Evolutionary conservation across 2,797 vertebrate species (phyloP), one percentile per base, ranked within the genome.

Genomic region (Alfaro cultratus): DNA sequence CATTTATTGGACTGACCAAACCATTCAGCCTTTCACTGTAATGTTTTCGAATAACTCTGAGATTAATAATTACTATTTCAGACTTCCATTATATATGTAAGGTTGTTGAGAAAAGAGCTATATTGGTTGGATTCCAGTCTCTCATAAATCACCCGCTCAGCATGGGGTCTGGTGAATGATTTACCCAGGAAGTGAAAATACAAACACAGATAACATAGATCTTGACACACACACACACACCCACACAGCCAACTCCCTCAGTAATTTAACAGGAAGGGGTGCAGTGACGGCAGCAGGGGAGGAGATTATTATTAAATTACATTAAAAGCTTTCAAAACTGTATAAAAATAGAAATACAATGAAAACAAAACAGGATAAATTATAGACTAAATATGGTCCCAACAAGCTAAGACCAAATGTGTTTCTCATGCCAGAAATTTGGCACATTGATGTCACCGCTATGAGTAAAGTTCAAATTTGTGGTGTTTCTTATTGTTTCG

Each of bases 171-270:
- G 79, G 34, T 79, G 70, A 51, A 67, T 93, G 82, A 92, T 85
- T 94, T 87, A 92, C 81, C 86, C 82, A 57, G 76, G 64, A 89
- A 86, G 87, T 82, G 83, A 87, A 74, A 89, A 91, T 39, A 88
- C 83, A 93, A 89, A 91, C 78, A 87, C 76, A 85, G 71, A 85
- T 74, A 83, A 78, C 76, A 83, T 57, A 75, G 62, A 79, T 75
- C 47, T 75, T 36, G 53, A 83, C 81, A 83, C 80, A 80, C 67
- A 49, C 62, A 13, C 16, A n/a, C n/a, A n/a, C n/a, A n/a, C n/a
- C 51, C 76, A 82, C 80, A 77, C 6, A 39, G 47, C 41, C 72
- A 16, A 15, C 70, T 80, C 55, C 51, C 70, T 36, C 68, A 39
- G 76, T 77, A 75, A 92, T 94, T 90, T 94, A 91, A 80, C 92